Base-by-base conservation (phyloP, 2,113 vertebrate genomes). In the Gobiocypris rarus region DNA sequence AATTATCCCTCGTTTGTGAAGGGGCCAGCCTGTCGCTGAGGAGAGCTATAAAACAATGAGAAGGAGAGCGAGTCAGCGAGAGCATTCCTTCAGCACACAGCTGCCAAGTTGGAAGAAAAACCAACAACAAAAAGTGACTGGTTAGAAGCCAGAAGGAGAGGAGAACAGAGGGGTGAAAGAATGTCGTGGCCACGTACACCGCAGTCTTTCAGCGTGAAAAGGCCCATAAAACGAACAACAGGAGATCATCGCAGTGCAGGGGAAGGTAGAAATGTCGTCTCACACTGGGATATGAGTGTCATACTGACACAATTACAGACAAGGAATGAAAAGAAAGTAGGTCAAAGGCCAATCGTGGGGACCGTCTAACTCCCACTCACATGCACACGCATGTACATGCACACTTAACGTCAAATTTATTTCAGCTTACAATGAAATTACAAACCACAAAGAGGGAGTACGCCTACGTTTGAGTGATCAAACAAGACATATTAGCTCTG, bases 31-130 rank as follows among this genome's bases (percentile, higher is more conserved):
- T 48, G 43, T 70, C 38, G 50, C 48, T 50, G 34, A 76, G 34
- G 59, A 43, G 52, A 77, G 67, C 78, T 45, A 34, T 73, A 82
- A 87, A 74, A 65, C 28, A 50, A 63, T 15, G 52, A 56, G n/a
- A 69, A 79, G 65, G 77, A 54, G 31, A 54, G 59, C 15, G 34
- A 67, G 76, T 61, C 81, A 75, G 75, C 24, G 67, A 71, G 3
- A 83, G 41, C 80, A 78, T 83, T 86, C 69, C 61, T 88, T 82
- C 17, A 13, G 52, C 28, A 31, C 74, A 65, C 56, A 43, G 70
- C 81, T 65, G 78, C 84, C 86, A 86, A 85, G 74, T 63, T 78
- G 80, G 87, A 85, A 80, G 61, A 77, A 82, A 88, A 85, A 87
- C 78, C 43, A 69, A 85, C 88, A 87, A 83, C 54, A 78, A 45